Evolutionary conservation across 35 echinoderm and acorn worm genomes (phyloP).

Genomic region (Strongylocentrotus purpuratus): DNA sequence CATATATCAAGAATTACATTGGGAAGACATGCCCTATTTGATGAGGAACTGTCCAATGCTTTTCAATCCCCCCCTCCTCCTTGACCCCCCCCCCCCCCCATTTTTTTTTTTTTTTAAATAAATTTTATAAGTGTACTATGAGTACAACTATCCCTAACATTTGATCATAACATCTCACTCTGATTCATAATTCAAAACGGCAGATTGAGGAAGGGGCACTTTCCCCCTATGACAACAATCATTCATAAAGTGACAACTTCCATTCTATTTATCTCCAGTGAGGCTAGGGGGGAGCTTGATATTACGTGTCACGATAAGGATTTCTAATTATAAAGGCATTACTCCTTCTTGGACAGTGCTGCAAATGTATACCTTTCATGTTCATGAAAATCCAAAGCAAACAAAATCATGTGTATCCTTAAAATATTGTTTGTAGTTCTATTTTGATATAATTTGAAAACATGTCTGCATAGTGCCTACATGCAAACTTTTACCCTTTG

Average conservation of each 20-base stretch:
- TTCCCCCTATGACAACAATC: not conserved
- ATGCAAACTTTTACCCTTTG: too few relatives aligned
- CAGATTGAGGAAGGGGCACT: conserved; percentile 33
- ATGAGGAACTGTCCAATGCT: not conserved
- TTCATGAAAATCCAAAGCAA: too few relatives aligned
- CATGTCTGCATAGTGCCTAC: too few relatives aligned
- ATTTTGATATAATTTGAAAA: too few relatives aligned
- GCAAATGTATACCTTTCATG: not conserved
- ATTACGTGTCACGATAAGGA: not conserved
- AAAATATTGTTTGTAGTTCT: too few relatives aligned
- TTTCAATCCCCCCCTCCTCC: not conserved
- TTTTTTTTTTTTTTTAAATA: not conserved
- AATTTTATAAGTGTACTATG: not conserved
- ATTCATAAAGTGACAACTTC: not conserved
- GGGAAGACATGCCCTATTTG: too few relatives aligned
- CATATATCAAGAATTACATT: too few relatives aligned
- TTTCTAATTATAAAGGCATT: not conserved
- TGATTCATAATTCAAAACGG: not conserved
- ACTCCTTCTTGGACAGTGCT: not conserved
- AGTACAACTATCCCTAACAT: not conserved
- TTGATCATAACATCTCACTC: conserved; percentile 18
- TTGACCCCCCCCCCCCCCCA: too few relatives aligned
- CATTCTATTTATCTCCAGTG: not conserved
- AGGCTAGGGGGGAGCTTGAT: not conserved
- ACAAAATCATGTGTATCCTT: too few relatives aligned